A percentile compares a stretch with the other conserved stretches of the same genome.
Conservation (phyloP, 2,113 vertebrate genomes). For the Heliornis fulica region DNA sequence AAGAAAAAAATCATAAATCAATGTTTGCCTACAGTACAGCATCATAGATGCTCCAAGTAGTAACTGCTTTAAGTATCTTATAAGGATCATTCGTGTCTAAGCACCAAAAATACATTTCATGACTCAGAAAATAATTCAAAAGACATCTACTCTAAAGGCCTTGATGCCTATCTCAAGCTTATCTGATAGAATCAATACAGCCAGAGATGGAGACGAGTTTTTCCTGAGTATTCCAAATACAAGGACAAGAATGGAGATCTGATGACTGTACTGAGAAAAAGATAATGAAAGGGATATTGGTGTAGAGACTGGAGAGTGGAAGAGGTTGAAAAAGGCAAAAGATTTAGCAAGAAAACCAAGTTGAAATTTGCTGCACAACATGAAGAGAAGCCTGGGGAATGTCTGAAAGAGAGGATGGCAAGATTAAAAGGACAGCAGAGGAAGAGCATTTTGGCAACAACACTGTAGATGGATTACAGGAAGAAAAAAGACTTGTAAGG, state of each 20-base stretch:
- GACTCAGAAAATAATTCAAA: neutral
- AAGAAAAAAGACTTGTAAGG: neutral
- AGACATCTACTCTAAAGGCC: neutral
- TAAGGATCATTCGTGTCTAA: neutral
- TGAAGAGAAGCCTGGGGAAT: neutral
- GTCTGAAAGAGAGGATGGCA: neutral
- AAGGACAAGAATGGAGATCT: neutral
- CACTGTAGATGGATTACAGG: neutral
- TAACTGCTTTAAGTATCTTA: neutral
- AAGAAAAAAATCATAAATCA: neutral
- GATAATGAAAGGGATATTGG: neutral
- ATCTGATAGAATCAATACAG: rapidly evolving
- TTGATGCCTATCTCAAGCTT: neutral
- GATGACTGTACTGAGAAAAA: neutral
- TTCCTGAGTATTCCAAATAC: neutral
- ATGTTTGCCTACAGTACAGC: neutral
- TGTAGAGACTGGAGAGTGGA: neutral
- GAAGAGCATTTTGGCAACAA: neutral
- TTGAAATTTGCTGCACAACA: neutral
- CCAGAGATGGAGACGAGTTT: neutral
- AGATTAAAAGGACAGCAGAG: neutral
- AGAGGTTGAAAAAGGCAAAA: neutral
- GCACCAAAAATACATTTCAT: neutral
- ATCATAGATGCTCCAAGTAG: neutral
- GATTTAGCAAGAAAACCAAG: neutral